Base-by-base conservation (phyloP, 2,797 vertebrate species). In the Falco novaeseelandiae region DNA sequence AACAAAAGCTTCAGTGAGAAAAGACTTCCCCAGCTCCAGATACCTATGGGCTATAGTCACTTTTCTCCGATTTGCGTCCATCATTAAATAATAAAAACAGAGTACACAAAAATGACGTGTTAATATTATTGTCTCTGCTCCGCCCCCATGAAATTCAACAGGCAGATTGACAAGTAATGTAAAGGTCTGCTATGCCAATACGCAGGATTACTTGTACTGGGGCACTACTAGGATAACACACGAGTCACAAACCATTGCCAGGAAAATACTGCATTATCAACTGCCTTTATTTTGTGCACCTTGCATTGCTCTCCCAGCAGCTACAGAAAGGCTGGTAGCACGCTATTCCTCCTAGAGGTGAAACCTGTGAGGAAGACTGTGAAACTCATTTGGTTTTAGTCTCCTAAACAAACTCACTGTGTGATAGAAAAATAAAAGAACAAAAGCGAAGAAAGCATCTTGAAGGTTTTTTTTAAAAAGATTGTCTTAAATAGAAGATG, bases 361-460 rank as follows among this genome's bases (percentile, higher is more conserved):
- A 88, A 73, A 48, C 21, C 27, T 38, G 6, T 9, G 21, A 61
- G 25, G 8, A 65, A 73, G 13, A 27, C 54, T 40, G 25, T 38
- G 32, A 66, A 86, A 48, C 2, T 23, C 12, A 5, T n/a, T 59
- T 30, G 14, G 9, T 29, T 46, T 12, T 52, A 40, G 20, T 27
- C 49, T 78, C 12, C 26, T 71, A 67, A 29, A 69, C 12, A 42
- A 52, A n/a, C 10, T 22, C 61, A 42, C 15, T 30, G 5, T 25
- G 14, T 11, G 12, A 59, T 2, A 69, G 22, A 16, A 66, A 78
- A 67, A 61, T 7, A 30, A 29, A 10, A 52, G 19, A 42, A 40
- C 0, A 3, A 8, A 61, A 49, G 4, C 4, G 6, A 16, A 89
- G n/a, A 87, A 46, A 4, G 10, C 5, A 8, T 23, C 27, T 34